A percentile compares a stretch with the other conserved stretches of the same genome.
Conservation (phyloP, 2,113 vertebrate genomes). For the Symphodus melops region DNA sequence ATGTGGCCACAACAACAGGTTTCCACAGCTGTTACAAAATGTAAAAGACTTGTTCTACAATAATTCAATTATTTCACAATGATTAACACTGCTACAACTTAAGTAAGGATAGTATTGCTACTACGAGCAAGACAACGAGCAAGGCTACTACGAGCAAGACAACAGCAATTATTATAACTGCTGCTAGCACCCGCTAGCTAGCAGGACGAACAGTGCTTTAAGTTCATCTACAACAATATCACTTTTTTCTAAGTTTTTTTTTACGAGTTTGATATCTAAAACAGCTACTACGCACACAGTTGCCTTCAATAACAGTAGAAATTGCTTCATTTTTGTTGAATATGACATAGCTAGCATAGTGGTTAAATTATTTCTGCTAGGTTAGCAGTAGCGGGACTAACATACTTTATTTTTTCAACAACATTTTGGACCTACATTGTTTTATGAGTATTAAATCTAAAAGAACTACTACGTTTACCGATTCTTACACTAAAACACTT, state of each 20-base stretch:
- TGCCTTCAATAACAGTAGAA: too few species aligned
- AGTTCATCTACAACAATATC: not conserved
- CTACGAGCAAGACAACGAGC: too few species aligned
- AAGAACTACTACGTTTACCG: not conserved
- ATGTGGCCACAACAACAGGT: not conserved
- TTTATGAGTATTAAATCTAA: not conserved
- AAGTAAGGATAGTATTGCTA: too few species aligned
- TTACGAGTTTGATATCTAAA: not conserved
- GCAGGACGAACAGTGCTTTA: not conserved
- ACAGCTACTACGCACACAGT: not conserved
- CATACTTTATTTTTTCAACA: not conserved
- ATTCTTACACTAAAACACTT: too few species aligned
- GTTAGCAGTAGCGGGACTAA: too few species aligned
- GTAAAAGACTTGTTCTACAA: not conserved
- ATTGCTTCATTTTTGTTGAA: not conserved
- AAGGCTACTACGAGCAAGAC: too few species aligned
- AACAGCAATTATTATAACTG: not conserved
- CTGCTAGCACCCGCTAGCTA: not conserved
- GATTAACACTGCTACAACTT: not conserved
- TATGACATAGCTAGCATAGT: not conserved
- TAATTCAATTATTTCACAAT: not conserved
- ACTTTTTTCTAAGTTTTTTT: too few species aligned
- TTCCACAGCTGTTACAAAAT: not conserved
- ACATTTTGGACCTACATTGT: not conserved
- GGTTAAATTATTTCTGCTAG: too few species aligned